phyloP scores from a whole-genome alignment of 2,797 vertebrate genomes.

The Molossus molossus region DNA sequence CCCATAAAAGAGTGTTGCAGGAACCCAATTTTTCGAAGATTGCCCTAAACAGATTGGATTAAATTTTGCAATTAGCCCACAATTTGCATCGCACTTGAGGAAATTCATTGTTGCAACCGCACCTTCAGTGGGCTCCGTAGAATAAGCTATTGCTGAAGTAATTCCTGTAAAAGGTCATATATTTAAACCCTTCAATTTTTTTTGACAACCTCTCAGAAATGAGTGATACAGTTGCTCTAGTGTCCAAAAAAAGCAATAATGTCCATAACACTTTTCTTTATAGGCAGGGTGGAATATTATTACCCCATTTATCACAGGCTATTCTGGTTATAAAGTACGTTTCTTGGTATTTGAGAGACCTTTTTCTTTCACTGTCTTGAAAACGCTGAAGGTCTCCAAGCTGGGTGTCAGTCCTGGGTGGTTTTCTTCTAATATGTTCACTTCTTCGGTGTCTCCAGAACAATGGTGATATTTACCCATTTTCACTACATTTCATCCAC shows the following conservation, averaged over 20 bases:
- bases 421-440: constrained; percentile 72
- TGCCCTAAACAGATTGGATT: constrained; percentile 86
- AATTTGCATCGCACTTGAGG: constrained; percentile 88
- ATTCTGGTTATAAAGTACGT: constrained; percentile 50
- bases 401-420: background rate
- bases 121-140: constrained; percentile 83
- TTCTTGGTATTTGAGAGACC: constrained; percentile 79
- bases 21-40: constrained; percentile 84
- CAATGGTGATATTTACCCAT: constrained; percentile 68
- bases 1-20: constrained; percentile 78
- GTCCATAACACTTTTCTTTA: constrained; percentile 79
- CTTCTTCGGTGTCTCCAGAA: constrained; percentile 69
- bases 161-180: constrained; percentile 90
- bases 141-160: constrained; percentile 89
- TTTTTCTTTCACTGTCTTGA: constrained; percentile 44
- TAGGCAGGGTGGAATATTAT: constrained; percentile 70
- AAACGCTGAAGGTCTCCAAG: constrained; percentile 4
- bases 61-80: constrained; percentile 88
- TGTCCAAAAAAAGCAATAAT: constrained; percentile 83
- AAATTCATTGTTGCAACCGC: constrained; percentile 84
- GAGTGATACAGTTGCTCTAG: constrained; percentile 84
- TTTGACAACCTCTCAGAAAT: constrained; percentile 88
- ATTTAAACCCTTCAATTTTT: constrained; percentile 89
- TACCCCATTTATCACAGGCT: constrained; percentile 77
- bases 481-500: constrained; percentile 51